Base-by-base conservation (phyloP, 1,140 invertebrate genomes). In the Lanistes nyassanus region DNA sequence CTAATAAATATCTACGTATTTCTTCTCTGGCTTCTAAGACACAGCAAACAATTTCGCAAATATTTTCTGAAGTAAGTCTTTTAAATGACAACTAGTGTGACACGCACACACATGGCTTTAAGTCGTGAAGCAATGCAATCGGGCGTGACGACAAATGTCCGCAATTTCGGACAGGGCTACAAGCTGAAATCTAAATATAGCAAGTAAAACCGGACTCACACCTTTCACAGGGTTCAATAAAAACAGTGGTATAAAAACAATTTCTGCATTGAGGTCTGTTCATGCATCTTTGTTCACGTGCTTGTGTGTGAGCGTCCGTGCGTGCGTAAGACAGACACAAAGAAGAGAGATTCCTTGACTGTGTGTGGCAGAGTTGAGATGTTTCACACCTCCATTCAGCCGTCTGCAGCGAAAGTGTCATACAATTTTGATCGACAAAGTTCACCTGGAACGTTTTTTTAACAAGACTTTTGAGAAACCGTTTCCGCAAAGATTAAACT, bases 201-300 rank as follows among this genome's bases (percentile, higher is more conserved):
- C 34, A 34, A 36, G 60, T 31, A 16, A 9, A 36, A 36, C 37
- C 37, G n/a, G n/a, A n/a, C n/a, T n/a, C n/a, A n/a, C n/a, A n/a
- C n/a, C n/a, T 64, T 34, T 4, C 6, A 34, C 60, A 64, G 16
- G 60, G 60, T 64, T 36, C n/a, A 64, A 64, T 19, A 64, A 64
- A 36, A 36, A 36, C 34, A 29, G 37, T 16, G 34, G 37, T 19
- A 36, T 31, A 64, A 64, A 64, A 64, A 36, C 13, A 64, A 36
- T 16, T 64, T 26, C 60, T 64, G 60, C 11, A 26, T 64, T 36
- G 58, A 26, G 58, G n/a, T 23, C 23, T 23, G 58, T 60, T 9
- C 23, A 31, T 60, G 58, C 31, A 31, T 60, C n/a, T 60, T 7
- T 60, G 58, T 60, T 16, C 29, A 23, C 16, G 0, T 31, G 60